Evolutionary conservation across 1,140 invertebrate species (phyloP), one percentile per base, ranked within the genome.

Genomic region (Drosophila ficusphila): DNA sequence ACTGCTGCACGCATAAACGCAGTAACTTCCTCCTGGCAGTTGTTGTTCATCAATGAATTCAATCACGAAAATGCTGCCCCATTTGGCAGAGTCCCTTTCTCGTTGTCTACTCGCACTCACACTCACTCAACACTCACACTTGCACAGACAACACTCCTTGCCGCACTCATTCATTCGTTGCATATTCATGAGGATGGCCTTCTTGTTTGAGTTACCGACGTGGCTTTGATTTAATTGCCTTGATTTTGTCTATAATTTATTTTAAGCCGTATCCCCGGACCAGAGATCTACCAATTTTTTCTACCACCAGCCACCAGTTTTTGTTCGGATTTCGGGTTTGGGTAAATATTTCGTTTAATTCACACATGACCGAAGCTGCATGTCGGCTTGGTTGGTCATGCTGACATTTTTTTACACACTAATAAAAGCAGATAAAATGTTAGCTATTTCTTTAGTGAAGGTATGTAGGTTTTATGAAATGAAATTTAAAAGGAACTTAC

Each of bases 41-140:
- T 79, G 81, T 79, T 85, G 81, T 81, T 86, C 77, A 81, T 77
- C 81, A 88, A 86, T 86, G 81, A 88, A 86, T 88, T 86, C 82
- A 86, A 86, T 86, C 82, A 86, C 73, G 82, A 81, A 86, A 81
- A 88, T 79, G 68, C 78, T 86, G 76, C 36, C 51, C 71, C 46
- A 57, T 75, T 75, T 75, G 61, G 47, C 56, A 58, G 49, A 44
- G 14, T 44, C 60, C 52, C 61, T 25, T 60, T 44, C 54, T 34
- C 36, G 19, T 33, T 23, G 36, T 29, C 54, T 34, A 27, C 51
- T 29, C 61, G 36, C 19, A 44, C 54, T 39, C 16, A 27, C 56
- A 65, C 42, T 18, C 23, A 27, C 14, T 27, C 56, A 5, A 16
- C 39, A 54, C 48, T 38, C 46, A 9, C 39, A 48, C 64, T 19